These are phyloP conservation scores for Vespertilio murinus DNA, from an alignment of 2,797 vertebrate genomes.

Conservation along the genomic window DNA sequence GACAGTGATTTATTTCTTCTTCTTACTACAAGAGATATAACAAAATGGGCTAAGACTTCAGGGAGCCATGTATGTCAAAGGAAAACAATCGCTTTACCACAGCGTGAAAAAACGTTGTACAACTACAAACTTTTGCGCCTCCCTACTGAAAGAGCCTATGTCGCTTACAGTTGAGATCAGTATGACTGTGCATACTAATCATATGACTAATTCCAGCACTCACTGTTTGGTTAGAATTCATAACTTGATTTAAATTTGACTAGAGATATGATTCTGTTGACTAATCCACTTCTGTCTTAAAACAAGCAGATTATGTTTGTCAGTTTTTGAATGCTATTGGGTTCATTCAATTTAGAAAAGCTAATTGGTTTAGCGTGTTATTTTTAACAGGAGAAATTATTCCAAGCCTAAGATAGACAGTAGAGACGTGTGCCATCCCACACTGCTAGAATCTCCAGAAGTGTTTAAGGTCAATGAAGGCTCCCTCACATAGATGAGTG, in stretches of 20 bases:
- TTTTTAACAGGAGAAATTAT: conserved; percentile 72
- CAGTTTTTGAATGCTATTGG: conserved; percentile 80
- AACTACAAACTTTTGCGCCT: not conserved
- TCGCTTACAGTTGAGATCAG: conserved; percentile 42
- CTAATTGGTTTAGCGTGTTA: conserved; percentile 72
- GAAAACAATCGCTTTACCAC: conserved; percentile 15
- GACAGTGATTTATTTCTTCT: not conserved
- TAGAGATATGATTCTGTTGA: conserved; percentile 70
- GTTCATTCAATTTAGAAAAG: conserved; percentile 79
- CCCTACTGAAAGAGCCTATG: not conserved
- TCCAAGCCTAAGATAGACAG: conserved; percentile 7
- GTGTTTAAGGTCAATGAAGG: not conserved
- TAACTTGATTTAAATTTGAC: conserved; percentile 75
- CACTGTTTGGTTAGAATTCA: conserved; percentile 62
- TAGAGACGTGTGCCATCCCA: not conserved
- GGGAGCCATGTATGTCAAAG: not conserved
- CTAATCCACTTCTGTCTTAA: conserved; percentile 82
- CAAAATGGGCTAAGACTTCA: not conserved
- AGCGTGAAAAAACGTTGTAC: conserved; percentile 18
- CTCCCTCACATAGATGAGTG: not conserved
- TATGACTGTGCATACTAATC: conserved; percentile 66
- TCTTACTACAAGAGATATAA: conserved; percentile 25
- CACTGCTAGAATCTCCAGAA: not conserved
- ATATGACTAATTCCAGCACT: conserved; percentile 55
- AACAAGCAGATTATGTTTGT: conserved; percentile 81